Conservation (phyloP, 2,113 vertebrate species). For the Melanostigma gelatinosum region DNA sequence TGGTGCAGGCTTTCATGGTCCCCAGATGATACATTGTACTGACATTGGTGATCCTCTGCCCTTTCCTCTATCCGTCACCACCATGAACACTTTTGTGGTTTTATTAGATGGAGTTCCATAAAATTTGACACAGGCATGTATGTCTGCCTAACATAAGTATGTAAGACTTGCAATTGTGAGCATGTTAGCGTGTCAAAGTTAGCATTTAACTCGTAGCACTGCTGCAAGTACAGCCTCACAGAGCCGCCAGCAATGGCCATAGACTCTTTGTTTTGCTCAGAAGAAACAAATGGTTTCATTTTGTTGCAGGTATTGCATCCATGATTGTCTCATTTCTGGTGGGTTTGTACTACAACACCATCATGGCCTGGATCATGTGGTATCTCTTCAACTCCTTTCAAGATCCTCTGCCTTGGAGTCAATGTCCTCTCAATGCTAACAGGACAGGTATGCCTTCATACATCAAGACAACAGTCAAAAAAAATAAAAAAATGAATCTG, state of each 20-base stretch:
- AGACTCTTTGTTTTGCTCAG: neutral
- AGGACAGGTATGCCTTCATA: constrained; percentile 82
- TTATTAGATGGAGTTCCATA: neutral
- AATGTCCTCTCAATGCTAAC: constrained; percentile 87
- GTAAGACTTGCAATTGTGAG: neutral
- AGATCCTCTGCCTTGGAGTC: constrained; percentile 92
- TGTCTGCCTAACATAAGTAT: neutral
- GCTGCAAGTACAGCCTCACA: neutral
- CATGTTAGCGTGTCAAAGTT: too few relatives aligned
- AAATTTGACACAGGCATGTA: neutral
- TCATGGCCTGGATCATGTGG: constrained; percentile 97
- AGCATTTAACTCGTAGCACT: neutral
- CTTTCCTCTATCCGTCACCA: neutral
- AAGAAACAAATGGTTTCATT: neutral
- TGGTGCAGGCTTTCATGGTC: neutral
- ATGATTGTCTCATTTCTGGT: constrained; percentile 90
- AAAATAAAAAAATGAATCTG: neutral
- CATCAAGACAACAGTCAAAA: neutral
- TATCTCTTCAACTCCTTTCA: constrained; percentile 99
- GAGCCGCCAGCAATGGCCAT: too few relatives aligned
- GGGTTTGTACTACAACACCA: constrained; percentile 95
- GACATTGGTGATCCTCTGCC: neutral
- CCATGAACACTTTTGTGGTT: neutral
- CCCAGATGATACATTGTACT: neutral
- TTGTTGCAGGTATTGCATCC: constrained; percentile 87